Conservation (phyloP, 2,888 invertebrate genomes). For the Aplocera efformata region DNA sequence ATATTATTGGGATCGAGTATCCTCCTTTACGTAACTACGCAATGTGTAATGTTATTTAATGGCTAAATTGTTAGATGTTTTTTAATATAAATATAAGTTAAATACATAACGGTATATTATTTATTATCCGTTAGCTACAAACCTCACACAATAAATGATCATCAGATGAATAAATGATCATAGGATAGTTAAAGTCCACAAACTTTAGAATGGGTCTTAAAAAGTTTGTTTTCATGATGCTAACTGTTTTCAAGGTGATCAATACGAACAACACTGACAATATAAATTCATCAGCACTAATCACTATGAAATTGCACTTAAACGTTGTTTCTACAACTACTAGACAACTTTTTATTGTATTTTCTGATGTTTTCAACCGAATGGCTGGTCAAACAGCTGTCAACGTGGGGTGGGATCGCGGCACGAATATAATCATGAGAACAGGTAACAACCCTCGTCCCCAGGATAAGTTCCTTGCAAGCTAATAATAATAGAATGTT, state of each 20-base stretch:
- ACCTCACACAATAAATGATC: slow-evolving; percentile 40
- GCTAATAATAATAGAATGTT: slow-evolving; percentile 10
- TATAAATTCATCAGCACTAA: slow-evolving; percentile 30
- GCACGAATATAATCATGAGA: slow-evolving; percentile 27
- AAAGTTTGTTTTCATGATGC: slow-evolving; percentile 43
- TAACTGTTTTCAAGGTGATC: slow-evolving; percentile 33
- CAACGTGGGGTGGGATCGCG: slow-evolving; percentile 18
- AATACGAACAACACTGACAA: slow-evolving; percentile 40
- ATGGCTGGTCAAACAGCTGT: slow-evolving; percentile 34
- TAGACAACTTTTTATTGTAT: slow-evolving; percentile 34
- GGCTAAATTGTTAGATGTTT: not conserved
- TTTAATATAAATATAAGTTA: not conserved
- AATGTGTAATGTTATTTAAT: no score
- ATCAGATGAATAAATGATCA: slow-evolving; percentile 33
- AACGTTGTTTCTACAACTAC: slow-evolving; percentile 20
- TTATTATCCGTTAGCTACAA: not conserved
- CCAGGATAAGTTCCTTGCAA: not conserved
- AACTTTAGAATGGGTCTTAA: slow-evolving; percentile 40
- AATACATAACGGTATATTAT: slow-evolving; percentile 20
- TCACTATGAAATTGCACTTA: slow-evolving; percentile 22
- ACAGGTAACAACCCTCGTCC: slow-evolving; percentile 53
- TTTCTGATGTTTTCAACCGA: slow-evolving; percentile 27
- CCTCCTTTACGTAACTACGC: slow-evolving; percentile 3
- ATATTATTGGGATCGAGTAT: slow-evolving; percentile 1
- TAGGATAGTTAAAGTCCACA: slow-evolving; percentile 46